Evolutionary conservation across 2,888 invertebrate species (phyloP), one percentile per base, ranked within the genome.

Genomic region (Coremacera marginata): DNA sequence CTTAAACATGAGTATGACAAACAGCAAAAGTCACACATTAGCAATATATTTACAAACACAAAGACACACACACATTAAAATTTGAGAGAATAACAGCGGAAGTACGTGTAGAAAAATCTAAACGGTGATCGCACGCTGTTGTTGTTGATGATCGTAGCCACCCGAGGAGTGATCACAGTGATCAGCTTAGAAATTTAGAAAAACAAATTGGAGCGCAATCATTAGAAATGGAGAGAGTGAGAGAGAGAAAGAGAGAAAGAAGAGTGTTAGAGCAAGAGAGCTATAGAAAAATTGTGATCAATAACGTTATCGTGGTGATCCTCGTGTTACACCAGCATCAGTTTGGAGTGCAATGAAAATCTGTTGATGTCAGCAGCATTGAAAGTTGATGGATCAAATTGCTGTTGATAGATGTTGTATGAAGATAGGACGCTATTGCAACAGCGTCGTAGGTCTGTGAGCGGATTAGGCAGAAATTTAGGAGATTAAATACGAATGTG

Each of bases 1-100:
- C 78, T 75, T 78, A 78, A 79, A 72, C 77, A 78, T 78, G 78
- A 77, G 70, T 72, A 68, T 73, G 74, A 77, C 73, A 77, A 57
- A 84, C 82, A 83, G 84, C 83, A 83, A 87, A 86, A 84, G 84
- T 87, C 85, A 86, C 84, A 85, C 85, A 84, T 86, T 86, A 86
- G 73, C 70, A 77, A 84, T 83, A 83, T 83, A 71, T 80, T 80
- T 81, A 68, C 57, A 72, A n/a, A 62, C 31, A 37, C 37, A 57
- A 9, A 57, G 19, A 34, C 34, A 60, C 16, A 51, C 14, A 37
- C 16, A 34, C 49, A 70, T 25, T 1, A 34, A 49, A 57, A 57
- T 25, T 27, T 34, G 14, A 27, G 68, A 44, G 57, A 11, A 72
- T 37, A 55, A 31, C 31, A 60, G 57, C 57, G 74, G 55, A 62